Evolutionary conservation across 2,797 vertebrate species (phyloP).

Genomic region (Calcarius lapponicus): DNA sequence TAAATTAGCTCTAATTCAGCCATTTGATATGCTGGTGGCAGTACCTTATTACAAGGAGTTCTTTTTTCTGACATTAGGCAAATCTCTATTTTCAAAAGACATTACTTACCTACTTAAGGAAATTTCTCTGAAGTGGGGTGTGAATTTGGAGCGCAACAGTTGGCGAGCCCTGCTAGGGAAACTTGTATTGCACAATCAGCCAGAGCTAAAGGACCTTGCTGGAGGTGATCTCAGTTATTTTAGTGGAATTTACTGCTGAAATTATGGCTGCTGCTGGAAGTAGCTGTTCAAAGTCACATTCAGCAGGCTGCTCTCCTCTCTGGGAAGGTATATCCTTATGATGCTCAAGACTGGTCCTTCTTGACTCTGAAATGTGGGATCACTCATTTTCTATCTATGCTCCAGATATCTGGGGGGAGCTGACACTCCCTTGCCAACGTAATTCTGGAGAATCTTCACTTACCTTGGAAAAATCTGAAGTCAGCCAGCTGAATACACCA

Average conservation of each 20-base stretch:
- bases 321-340: background rate
- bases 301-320: background rate
- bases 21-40: background rate
- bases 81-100: background rate
- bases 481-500: background rate
- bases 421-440: background rate
- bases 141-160: background rate
- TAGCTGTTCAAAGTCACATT: background rate
- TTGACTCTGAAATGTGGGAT: background rate
- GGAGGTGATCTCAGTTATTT: slow-evolving; percentile 5
- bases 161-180: background rate
- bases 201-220: background rate
- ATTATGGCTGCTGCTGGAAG: background rate
- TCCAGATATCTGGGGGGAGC: background rate
- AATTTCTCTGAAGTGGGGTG: background rate
- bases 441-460: background rate
- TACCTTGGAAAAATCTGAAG: background rate
- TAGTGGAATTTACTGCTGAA: background rate
- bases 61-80: slow-evolving; percentile 11
- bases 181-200: background rate
- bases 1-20: slow-evolving; percentile 2
- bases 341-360: background rate
- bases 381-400: background rate
- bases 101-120: background rate
- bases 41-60: background rate